phyloP scores from a whole-genome alignment of 2,113 vertebrate species.

The Isurus oxyrinchus region DNA sequence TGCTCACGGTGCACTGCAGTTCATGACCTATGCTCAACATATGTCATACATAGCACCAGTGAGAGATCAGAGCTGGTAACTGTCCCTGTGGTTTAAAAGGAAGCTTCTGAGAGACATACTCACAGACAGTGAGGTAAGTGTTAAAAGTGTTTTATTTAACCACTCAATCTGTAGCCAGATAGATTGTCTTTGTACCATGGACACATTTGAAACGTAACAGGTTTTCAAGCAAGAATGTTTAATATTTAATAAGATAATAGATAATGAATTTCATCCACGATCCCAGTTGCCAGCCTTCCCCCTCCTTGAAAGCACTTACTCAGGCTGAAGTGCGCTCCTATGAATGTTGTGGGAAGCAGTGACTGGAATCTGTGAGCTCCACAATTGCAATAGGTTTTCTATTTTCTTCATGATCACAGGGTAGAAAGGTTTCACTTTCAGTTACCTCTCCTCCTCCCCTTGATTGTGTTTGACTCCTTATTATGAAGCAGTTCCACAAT shows the following conservation, averaged over 20 bases:
- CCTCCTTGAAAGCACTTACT: not conserved
- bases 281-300: not conserved
- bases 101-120: not conserved
- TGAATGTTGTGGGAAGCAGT: not conserved
- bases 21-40: not conserved
- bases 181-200: not conserved
- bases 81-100: not conserved
- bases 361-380: not conserved
- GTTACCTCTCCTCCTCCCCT: not conserved
- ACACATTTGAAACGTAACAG: not conserved
- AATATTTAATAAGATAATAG: slow-evolving; percentile 32
- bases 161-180: not conserved
- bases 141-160: not conserved
- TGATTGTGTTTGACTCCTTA: not conserved
- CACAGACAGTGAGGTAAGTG: not conserved
- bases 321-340: not conserved
- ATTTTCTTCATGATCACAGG: not conserved
- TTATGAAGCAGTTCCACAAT: not conserved
- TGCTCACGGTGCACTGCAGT: not conserved
- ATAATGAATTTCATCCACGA: not conserved
- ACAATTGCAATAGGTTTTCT: not conserved
- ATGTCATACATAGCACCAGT: not conserved
- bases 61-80: not conserved
- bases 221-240: slow-evolving; percentile 26
- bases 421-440: not conserved